Evolutionary conservation across 2,797 vertebrate species (phyloP).

Genomic region (Sebastes cheni): DNA sequence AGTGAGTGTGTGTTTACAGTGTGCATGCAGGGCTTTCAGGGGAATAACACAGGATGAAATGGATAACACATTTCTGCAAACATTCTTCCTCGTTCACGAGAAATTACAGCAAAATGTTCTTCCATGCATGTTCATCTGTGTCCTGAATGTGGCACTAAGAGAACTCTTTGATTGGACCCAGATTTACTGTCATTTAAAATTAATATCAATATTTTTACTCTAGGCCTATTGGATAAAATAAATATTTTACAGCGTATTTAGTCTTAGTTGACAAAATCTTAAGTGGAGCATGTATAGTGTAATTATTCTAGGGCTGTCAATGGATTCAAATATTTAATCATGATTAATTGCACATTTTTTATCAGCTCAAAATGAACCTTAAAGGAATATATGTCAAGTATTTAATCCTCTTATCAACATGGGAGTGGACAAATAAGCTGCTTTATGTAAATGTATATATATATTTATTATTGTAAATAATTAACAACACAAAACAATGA

Average conservation of each 20-base stretch:
- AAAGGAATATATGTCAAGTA: too few relatives aligned
- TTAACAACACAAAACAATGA: too few relatives aligned
- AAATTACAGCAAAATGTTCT: constrained; percentile 10
- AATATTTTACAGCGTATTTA: neutral
- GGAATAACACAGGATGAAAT: constrained; percentile 18
- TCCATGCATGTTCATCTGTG: neutral
- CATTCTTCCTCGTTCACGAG: constrained; percentile 3
- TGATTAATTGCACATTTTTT: too few relatives aligned
- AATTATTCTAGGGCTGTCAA: neutral
- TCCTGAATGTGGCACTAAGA: neutral
- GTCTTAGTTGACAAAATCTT: neutral
- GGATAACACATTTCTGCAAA: neutral
- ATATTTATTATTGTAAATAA: too few relatives aligned
- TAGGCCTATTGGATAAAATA: neutral
- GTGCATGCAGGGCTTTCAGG: neutral
- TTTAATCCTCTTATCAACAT: too few relatives aligned
- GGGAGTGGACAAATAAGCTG: too few relatives aligned
- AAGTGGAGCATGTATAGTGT: neutral
- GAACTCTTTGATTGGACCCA: neutral
- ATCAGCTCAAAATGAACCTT: too few relatives aligned
- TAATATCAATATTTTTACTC: neutral
- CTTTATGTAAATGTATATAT: too few relatives aligned
- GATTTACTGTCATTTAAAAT: constrained; percentile 1
- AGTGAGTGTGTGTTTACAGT: constrained; percentile 38
- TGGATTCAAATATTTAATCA: too few relatives aligned